Evolutionary conservation across 2,113 vertebrate genomes (phyloP).

Genomic region (Python bivittatus): DNA sequence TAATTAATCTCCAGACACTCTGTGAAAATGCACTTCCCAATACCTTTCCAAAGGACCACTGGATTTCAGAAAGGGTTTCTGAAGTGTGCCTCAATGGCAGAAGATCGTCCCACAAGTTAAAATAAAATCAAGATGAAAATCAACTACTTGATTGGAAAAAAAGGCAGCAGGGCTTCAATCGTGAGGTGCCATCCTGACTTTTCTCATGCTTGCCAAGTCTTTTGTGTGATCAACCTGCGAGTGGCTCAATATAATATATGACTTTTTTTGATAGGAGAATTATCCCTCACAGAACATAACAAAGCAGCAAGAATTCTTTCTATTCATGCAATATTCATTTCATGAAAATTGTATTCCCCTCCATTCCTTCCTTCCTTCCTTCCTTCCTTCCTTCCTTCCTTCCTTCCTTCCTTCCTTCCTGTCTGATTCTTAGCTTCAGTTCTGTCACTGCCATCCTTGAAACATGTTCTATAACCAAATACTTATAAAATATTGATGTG

Average conservation of each 20-base stretch:
- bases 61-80: background rate
- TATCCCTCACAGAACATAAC: background rate
- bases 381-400: background rate
- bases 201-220: background rate
- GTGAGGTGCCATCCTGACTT: background rate
- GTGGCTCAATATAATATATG: background rate
- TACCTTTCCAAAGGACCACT: background rate
- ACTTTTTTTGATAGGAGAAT: background rate
- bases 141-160: background rate
- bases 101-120: background rate
- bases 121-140: background rate
- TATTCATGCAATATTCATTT: background rate
- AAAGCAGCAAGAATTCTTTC: background rate
- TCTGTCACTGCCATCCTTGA: background rate
- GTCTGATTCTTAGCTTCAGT: background rate
- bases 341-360: background rate
- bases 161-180: background rate
- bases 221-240: background rate
- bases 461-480: background rate
- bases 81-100: background rate
- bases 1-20: slow-evolving; percentile 3
- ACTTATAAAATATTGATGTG: background rate
- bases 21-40: background rate
- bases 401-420: background rate
- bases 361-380: background rate